A percentile compares a stretch with the other conserved stretches of the same genome.
These are phyloP conservation scores for Rhamnusium bicolor DNA, from an alignment of 2,888 invertebrate species.

Conservation along the genomic window DNA sequence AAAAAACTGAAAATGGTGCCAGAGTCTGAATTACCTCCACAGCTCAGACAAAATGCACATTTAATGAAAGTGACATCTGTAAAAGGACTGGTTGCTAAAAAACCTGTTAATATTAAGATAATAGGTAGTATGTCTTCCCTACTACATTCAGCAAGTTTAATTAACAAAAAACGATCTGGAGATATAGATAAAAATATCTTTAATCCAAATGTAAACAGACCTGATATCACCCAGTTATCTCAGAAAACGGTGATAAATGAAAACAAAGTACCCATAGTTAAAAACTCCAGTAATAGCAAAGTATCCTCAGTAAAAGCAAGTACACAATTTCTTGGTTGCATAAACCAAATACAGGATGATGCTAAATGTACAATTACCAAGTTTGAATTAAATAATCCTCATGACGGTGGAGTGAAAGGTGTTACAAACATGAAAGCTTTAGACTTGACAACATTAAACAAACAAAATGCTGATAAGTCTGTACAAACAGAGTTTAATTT, in stretches of 20 bases:
- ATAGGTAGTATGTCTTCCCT: slow-evolving; percentile 32
- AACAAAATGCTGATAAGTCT: slow-evolving; percentile 2
- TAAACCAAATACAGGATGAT: background rate
- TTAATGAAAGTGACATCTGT: background rate
- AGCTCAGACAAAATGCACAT: slow-evolving; percentile 10
- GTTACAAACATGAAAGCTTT: slow-evolving; percentile 7
- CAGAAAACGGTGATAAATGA: slow-evolving; percentile 25
- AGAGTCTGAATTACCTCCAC: slow-evolving; percentile 37
- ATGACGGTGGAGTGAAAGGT: background rate
- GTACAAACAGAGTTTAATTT: slow-evolving; percentile 23
- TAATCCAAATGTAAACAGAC: slow-evolving; percentile 31
- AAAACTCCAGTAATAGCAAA: slow-evolving; percentile 12
- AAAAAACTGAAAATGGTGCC: slow-evolving; percentile 55
- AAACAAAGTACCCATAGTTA: background rate
- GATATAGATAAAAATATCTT: slow-evolving; percentile 29
- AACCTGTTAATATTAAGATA: slow-evolving; percentile 40
- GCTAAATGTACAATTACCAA: background rate
- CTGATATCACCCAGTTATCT: slow-evolving; percentile 19
- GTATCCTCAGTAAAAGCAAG: background rate
- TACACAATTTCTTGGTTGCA: background rate
- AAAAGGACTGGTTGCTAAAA: background rate
- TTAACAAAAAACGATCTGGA: background rate
- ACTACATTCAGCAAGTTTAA: background rate
- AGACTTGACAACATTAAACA: slow-evolving; percentile 29
- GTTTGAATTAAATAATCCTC: background rate